Conservation (phyloP, 2,888 invertebrate genomes). For the Acleris emargana region DNA sequence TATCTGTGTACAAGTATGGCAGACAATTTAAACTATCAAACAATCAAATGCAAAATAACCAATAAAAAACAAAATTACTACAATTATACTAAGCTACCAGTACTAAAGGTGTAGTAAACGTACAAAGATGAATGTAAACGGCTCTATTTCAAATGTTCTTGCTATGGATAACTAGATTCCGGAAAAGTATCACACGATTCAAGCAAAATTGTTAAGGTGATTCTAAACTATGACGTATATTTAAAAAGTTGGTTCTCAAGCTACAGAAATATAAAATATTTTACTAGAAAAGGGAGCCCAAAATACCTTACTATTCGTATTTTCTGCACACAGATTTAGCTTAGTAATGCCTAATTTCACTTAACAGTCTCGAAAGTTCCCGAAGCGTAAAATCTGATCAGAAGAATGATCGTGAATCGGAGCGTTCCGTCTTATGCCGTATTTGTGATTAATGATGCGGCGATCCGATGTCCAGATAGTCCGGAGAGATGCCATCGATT, state of each 20-base stretch:
- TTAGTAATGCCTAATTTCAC: slow-evolving; percentile 25
- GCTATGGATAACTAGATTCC: too few relatives aligned
- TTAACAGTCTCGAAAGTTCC: slow-evolving; percentile 18
- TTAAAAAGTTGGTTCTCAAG: background rate
- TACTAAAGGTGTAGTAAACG: too few relatives aligned
- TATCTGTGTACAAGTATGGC: too few relatives aligned
- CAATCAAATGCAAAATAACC: too few relatives aligned
- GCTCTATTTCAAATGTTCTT: too few relatives aligned
- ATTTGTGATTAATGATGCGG: slow-evolving; percentile 53
- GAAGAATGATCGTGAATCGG: slow-evolving; percentile 15
- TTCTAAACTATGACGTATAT: too few relatives aligned
- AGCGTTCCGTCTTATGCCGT: slow-evolving; percentile 20
- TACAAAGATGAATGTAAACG: too few relatives aligned
- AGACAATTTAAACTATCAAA: too few relatives aligned
- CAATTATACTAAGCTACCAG: too few relatives aligned
- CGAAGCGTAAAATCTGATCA: slow-evolving; percentile 26
- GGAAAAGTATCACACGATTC: too few relatives aligned
- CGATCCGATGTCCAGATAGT: slow-evolving; percentile 46
- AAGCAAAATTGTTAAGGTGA: too few relatives aligned
- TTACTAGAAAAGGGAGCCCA: background rate
- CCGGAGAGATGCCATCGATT: slow-evolving; percentile 49
- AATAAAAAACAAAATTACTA: too few relatives aligned
- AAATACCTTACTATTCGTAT: background rate
- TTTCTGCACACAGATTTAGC: slow-evolving; percentile 3
- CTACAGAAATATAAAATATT: background rate